Base-by-base conservation (phyloP, 92 coral and sea anemone genomes). In the Epizoanthus rinbou region DNA sequence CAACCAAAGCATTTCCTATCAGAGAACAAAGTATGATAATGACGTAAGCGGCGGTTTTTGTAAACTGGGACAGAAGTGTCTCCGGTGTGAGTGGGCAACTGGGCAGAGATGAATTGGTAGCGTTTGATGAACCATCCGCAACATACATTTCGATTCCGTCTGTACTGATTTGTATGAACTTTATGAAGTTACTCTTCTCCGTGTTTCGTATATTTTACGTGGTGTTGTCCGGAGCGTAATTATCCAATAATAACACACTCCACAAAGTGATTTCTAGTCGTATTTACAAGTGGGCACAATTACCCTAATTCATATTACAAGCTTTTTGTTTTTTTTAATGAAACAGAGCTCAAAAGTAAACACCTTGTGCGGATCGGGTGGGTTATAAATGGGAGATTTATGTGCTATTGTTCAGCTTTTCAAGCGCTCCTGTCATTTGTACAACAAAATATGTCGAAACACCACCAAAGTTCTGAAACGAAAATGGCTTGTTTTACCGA, bases 1-100 rank as follows among this genome's bases (percentile, higher is more conserved):
- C 87, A 19, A 93, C 97, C 6, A 93, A 76, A 22, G 94, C 82
- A 73, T 93, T 93, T 14, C 97, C 97, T 41, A 87, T 74, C 84
- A 93, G 85, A 3, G 97, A 93, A 25, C 87, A 75, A 8, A 63
- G 21, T 22, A 93, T 93, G 64, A 93, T 90, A 2, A 86, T 1
- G 3, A 62, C 81, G 75, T 93, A 93, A 18, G 90, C 90, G 4
- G 84, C 75, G 4, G 97, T 93, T 75, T 93, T 93, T 3, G 80
- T 21, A 35, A 85, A 43, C 80, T 93, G 91, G 5, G 86, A 54
- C 0, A 71, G 75, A 19, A 82, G 73, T n/a, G 94, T 90, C 76
- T 90, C 92, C 4, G 80, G 91, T 50, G 57, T 62, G 8, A 68
- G 21, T 18, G 90, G 90, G 35, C 97, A 93, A 14, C 7, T 62